Conservation (phyloP, 2,888 invertebrate genomes). For the Cataglyphis albicans region DNA sequence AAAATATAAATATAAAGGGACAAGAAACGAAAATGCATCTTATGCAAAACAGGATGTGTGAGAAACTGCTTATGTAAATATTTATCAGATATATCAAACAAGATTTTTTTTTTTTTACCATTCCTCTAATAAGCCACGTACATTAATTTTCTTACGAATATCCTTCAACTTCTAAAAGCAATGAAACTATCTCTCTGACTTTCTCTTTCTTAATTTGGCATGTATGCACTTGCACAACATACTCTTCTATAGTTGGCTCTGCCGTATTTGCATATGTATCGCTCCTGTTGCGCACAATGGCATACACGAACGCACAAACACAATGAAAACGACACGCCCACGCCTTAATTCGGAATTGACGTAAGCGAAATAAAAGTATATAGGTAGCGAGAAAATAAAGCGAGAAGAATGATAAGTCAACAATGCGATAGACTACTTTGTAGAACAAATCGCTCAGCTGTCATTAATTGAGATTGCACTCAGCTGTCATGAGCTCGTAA, state of each 20-base stretch:
- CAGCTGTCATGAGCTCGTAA: constrained; percentile 13
- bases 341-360: constrained; percentile 57
- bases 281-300: not conserved
- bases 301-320: not conserved
- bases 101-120: not conserved
- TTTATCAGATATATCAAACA: not conserved
- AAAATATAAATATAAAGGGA: not conserved
- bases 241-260: constrained; percentile 17
- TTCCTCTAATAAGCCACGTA: not conserved
- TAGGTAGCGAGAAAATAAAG: not conserved
- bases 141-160: constrained; percentile 18
- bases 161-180: not conserved
- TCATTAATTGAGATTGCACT: constrained; percentile 22
- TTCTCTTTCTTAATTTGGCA: constrained; percentile 52
- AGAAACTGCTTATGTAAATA: not conserved
- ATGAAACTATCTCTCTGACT: constrained; percentile 7
- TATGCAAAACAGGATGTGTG: not conserved
- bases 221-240: constrained; percentile 36
- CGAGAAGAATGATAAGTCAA: constrained; percentile 40
- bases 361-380: constrained; percentile 49
- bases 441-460: constrained; percentile 29
- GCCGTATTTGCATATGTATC: constrained; percentile 41
- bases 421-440: not conserved
- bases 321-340: constrained; percentile 39
- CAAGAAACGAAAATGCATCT: not conserved